These are phyloP conservation scores for Lutraria lutraria DNA, from an alignment of 2,888 invertebrate species.

Conservation along the genomic window DNA sequence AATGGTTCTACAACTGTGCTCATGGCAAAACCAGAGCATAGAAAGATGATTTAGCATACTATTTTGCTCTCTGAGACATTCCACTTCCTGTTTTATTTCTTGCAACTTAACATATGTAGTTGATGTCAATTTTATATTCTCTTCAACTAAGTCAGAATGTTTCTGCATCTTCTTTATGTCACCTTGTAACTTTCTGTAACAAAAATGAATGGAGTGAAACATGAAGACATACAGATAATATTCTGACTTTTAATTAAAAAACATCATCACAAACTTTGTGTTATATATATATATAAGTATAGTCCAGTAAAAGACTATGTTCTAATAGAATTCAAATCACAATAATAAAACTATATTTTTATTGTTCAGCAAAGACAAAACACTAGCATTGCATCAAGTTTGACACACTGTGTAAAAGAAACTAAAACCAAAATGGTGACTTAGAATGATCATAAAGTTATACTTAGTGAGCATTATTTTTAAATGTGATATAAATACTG, in stretches of 20 bases:
- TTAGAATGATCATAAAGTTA: background rate
- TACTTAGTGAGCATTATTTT: background rate
- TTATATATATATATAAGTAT: background rate
- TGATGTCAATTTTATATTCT: slow-evolving; percentile 42
- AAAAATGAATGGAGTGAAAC: background rate
- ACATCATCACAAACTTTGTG: background rate
- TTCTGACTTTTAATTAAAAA: background rate
- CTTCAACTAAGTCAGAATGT: slow-evolving; percentile 34
- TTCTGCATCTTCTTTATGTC: slow-evolving; percentile 21
- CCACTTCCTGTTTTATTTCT: slow-evolving; percentile 22
- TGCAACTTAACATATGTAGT: background rate
- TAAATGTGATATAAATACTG: background rate
- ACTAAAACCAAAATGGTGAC: background rate
- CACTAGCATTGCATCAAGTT: background rate
- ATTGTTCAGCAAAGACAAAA: background rate
- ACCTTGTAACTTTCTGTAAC: slow-evolving; percentile 33
- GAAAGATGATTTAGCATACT: background rate
- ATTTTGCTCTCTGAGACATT: background rate
- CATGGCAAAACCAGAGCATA: too few species aligned
- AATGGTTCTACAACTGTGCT: too few species aligned
- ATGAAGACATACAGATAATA: background rate
- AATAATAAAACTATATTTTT: background rate
- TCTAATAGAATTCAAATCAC: background rate
- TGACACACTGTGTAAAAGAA: background rate
- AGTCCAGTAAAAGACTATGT: background rate